Evolutionary conservation across 2,888 invertebrate species (phyloP).

Genomic region (Thelaira solivaga): DNA sequence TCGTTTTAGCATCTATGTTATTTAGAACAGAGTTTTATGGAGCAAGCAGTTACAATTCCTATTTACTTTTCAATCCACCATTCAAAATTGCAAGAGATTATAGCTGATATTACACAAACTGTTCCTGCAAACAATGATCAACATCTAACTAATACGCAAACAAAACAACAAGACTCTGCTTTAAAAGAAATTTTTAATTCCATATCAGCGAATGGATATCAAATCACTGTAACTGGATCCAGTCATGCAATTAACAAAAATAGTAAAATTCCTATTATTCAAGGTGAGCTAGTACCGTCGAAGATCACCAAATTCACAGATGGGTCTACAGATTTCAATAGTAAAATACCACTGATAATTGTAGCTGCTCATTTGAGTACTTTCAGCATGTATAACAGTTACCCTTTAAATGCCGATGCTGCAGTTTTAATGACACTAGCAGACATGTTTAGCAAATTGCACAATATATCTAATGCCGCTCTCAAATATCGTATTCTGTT

Average conservation of each 20-base stretch:
- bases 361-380: conserved; percentile 96
- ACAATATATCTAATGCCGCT: conserved; percentile 84
- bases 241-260: conserved; percentile 85
- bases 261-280: conserved; percentile 90
- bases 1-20: conserved; percentile 82
- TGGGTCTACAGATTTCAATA: conserved; percentile 79
- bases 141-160: conserved; percentile 68
- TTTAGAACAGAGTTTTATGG: conserved; percentile 89
- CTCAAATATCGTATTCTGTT: conserved; percentile 90
- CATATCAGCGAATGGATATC: conserved; percentile 96
- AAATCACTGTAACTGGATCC: conserved; percentile 87
- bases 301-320: conserved; percentile 68
- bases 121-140: conserved; percentile 54
- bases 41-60: conserved; percentile 88
- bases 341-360: conserved; percentile 89
- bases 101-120: conserved; percentile 83
- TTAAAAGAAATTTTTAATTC: conserved; percentile 89
- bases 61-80: conserved; percentile 92
- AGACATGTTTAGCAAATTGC: conserved; percentile 91
- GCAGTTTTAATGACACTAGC: conserved; percentile 91
- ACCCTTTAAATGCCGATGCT: conserved; percentile 92
- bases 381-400: conserved; percentile 90
- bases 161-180: conserved; percentile 82
- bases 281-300: conserved; percentile 84
- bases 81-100: conserved; percentile 84